phyloP scores from a whole-genome alignment of 2,113 vertebrate species.

The Eulacestoma nigropectus region DNA sequence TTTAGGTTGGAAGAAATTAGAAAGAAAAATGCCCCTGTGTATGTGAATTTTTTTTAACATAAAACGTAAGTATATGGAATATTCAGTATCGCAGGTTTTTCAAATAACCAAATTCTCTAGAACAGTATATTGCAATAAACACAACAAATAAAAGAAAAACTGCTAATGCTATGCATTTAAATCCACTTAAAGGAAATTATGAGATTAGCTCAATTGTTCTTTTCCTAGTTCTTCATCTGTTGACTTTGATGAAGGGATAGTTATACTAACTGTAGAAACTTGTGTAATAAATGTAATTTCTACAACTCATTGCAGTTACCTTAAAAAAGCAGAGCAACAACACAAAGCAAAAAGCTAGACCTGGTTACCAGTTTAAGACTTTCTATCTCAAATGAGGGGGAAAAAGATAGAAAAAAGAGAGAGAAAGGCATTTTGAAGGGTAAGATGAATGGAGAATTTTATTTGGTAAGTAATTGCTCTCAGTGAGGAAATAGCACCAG shows the following conservation, averaged over 20 bases:
- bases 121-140: neutral
- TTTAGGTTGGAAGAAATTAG: neutral
- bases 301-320: neutral
- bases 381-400: neutral
- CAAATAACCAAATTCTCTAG: neutral
- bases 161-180: neutral
- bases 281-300: neutral
- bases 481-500: neutral
- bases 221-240: neutral
- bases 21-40: neutral
- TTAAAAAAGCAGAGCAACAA: neutral
- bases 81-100: neutral
- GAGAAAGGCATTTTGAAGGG: neutral
- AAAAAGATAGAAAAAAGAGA: neutral
- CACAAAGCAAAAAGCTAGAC: neutral
- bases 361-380: neutral
- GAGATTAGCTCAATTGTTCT: neutral
- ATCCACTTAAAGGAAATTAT: neutral
- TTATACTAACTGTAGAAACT: neutral
- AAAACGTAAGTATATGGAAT: neutral
- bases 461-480: neutral
- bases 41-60: neutral
- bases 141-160: neutral
- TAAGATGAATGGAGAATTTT: neutral
- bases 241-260: neutral